phyloP scores from a whole-genome alignment of 2,888 invertebrate genomes.

The Drosophila kanekoi region DNA sequence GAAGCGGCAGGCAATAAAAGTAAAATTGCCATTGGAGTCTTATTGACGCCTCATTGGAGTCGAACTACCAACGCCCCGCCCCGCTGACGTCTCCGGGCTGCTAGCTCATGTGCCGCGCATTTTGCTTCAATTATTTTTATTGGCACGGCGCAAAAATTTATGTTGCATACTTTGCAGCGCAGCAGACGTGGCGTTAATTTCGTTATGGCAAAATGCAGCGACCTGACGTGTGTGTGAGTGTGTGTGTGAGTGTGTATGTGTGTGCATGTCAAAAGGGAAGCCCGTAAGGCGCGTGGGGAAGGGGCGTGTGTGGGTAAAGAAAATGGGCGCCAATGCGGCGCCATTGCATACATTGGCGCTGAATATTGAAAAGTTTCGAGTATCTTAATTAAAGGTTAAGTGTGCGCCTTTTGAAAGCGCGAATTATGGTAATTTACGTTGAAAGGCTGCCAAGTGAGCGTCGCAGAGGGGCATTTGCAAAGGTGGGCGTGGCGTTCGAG shows the following conservation, averaged over 20 bases:
- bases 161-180: constrained; percentile 75
- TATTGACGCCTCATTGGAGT: constrained; percentile 54
- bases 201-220: constrained; percentile 74
- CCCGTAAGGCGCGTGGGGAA: background rate
- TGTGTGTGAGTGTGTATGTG: constrained; percentile 6
- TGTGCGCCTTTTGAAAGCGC: constrained; percentile 66
- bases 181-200: constrained; percentile 71
- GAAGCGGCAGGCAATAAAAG: constrained; percentile 65
- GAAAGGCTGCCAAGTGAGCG: constrained; percentile 56
- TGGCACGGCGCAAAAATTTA: constrained; percentile 72
- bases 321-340: constrained; percentile 59
- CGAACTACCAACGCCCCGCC: constrained; percentile 22
- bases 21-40: constrained; percentile 68
- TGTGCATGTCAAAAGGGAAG: constrained; percentile 15
- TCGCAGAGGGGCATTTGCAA: constrained; percentile 12
- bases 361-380: constrained; percentile 77
- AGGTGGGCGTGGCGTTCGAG: background rate
- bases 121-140: constrained; percentile 77
- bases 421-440: constrained; percentile 75
- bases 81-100: background rate
- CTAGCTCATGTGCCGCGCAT: constrained; percentile 36
- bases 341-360: constrained; percentile 57
- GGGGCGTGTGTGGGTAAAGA: constrained; percentile 11
- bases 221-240: constrained; percentile 57
- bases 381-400: constrained; percentile 78